Conservation (phyloP, 1,140 invertebrate genomes). For the Lethocerus indicus region DNA sequence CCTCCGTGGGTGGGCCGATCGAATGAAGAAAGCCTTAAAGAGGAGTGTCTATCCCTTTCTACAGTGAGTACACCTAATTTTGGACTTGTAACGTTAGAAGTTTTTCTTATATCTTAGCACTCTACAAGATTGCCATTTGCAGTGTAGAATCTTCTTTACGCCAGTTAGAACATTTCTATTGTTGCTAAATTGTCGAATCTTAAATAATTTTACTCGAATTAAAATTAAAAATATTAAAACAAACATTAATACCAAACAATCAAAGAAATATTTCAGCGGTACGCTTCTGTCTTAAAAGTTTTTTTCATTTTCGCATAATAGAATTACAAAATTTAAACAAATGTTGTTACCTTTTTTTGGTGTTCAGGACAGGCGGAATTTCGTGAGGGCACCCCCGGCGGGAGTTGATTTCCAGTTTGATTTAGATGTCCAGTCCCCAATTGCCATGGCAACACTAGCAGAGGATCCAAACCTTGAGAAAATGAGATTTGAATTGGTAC, state of each 20-base stretch:
- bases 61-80: conserved; percentile 58
- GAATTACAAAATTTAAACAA: background rate
- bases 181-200: too few species aligned
- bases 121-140: too few species aligned
- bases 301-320: background rate
- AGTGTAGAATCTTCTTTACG: too few species aligned
- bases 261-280: too few species aligned
- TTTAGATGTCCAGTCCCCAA: conserved; percentile 74
- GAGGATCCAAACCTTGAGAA: conserved; percentile 90
- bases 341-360: conserved; percentile 13
- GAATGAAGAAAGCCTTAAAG: conserved; percentile 55
- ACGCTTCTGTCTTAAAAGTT: too few species aligned
- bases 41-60: conserved; percentile 85
- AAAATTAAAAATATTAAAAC: too few species aligned
- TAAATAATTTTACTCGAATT: too few species aligned
- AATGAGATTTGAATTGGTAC: conserved; percentile 97
- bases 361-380: conserved; percentile 82
- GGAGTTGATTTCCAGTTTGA: conserved; percentile 93
- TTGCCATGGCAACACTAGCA: conserved; percentile 83
- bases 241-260: too few species aligned
- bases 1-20: conserved; percentile 68
- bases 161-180: too few species aligned
- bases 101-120: too few species aligned
- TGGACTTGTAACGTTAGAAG: too few species aligned
- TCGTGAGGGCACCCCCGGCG: conserved; percentile 86